Percentiles rank a stretch among this genome's conserved stretches.
phyloP scores from a whole-genome alignment of 2,797 vertebrate species.

The Pagetopsis macropterus region DNA sequence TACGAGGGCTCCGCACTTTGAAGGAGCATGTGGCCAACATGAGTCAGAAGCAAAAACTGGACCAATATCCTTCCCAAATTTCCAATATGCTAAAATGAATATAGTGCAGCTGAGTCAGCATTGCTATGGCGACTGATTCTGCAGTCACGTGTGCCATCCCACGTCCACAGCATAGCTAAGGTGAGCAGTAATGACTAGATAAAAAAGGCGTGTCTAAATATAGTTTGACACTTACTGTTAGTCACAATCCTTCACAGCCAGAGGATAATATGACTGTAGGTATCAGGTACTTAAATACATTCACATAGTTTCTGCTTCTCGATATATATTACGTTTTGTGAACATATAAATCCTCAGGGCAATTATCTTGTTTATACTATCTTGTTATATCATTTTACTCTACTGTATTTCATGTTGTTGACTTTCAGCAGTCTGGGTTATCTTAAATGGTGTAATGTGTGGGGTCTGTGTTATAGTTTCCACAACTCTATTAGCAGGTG shows the following conservation, averaged over 20 bases:
- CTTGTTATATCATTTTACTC: background rate
- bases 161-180: conserved; percentile 61
- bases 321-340: conserved; percentile 13
- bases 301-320: conserved; percentile 6
- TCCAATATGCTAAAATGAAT: conserved; percentile 47
- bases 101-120: conserved; percentile 50
- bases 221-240: conserved; percentile 55
- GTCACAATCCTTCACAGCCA: conserved; percentile 40
- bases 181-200: conserved; percentile 49
- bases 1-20: conserved; percentile 89
- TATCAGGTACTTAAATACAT: conserved; percentile 25
- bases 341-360: conserved; percentile 6
- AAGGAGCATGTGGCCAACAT: conserved; percentile 87
- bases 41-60: conserved; percentile 94
- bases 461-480: conserved; percentile 4
- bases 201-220: conserved; percentile 66
- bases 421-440: conserved; percentile 3
- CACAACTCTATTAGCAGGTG: conserved; percentile 12
- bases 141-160: conserved; percentile 49
- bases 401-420: background rate
- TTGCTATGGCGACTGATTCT: conserved; percentile 46
- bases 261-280: conserved; percentile 28
- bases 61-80: conserved; percentile 92
- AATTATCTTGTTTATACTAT: conserved; percentile 11
- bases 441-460: background rate